Evolutionary conservation across 2,113 vertebrate genomes (phyloP).

Genomic region (Symphodus melops): DNA sequence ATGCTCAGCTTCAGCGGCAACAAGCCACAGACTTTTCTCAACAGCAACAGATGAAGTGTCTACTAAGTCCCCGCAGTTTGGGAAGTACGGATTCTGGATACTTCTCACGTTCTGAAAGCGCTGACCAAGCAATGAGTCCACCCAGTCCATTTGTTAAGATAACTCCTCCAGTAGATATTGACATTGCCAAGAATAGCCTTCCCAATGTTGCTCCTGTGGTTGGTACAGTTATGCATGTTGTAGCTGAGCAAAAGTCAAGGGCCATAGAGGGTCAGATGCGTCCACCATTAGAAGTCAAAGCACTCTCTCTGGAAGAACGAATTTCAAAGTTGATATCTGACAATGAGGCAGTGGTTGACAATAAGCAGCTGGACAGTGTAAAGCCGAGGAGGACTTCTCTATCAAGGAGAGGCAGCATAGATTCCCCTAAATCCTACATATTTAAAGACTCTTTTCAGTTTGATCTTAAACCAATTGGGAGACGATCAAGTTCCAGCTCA

Average conservation of each 20-base stretch:
- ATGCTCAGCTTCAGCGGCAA: slow-evolving; percentile 95
- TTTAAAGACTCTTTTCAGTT: slow-evolving; percentile 99
- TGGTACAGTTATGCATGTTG: slow-evolving; percentile 82
- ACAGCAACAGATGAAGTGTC: slow-evolving; percentile 92
- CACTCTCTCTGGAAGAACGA: slow-evolving; percentile 93
- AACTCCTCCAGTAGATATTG: slow-evolving; percentile 85
- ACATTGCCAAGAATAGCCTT: slow-evolving; percentile 81
- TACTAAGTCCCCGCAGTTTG: slow-evolving; percentile 94
- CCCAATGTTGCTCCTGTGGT: slow-evolving; percentile 75
- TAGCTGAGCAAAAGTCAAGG: slow-evolving; percentile 82
- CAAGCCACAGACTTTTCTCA: slow-evolving; percentile 95
- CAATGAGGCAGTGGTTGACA: slow-evolving; percentile 96
- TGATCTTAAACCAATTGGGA: slow-evolving; percentile 95
- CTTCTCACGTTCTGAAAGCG: slow-evolving; percentile 97
- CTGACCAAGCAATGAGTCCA: slow-evolving; percentile 94
- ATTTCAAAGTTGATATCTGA: slow-evolving; percentile 98
- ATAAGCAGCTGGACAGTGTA: slow-evolving; percentile 98
- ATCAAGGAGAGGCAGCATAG: slow-evolving; percentile 96
- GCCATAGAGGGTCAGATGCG: slow-evolving; percentile 87
- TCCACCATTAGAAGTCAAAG: slow-evolving; percentile 92
- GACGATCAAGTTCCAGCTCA: slow-evolving; percentile 96
- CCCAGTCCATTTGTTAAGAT: slow-evolving; percentile 91
- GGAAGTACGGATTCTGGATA: slow-evolving; percentile 98
- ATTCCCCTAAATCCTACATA: slow-evolving; percentile 98
- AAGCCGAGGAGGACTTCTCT: slow-evolving; percentile 97